Percentiles rank a stretch among this genome's conserved stretches.
Evolutionary conservation across 2,888 invertebrate species (phyloP).

Genomic region (Brachylomia viminalis): DNA sequence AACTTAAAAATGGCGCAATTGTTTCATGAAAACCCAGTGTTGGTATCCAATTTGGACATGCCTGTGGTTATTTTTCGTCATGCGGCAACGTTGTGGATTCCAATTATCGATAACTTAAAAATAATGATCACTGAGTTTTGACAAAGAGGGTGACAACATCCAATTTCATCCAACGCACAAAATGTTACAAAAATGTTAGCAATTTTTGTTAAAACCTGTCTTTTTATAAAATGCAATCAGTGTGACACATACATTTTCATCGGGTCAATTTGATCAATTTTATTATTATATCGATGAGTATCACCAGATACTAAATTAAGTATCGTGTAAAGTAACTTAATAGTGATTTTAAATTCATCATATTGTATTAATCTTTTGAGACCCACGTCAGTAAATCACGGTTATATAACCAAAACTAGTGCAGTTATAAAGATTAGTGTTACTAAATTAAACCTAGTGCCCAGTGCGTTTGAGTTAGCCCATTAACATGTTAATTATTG

Average conservation of each 20-base stretch:
- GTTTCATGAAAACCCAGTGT: slow-evolving; percentile 69
- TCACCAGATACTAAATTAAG: neutral
- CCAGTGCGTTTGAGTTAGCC: slow-evolving; percentile 23
- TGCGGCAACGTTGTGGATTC: slow-evolving; percentile 67
- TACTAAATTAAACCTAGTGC: slow-evolving; percentile 28
- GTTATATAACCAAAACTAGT: slow-evolving; percentile 24
- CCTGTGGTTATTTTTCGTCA: slow-evolving; percentile 75
- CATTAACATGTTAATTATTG: slow-evolving; percentile 55
- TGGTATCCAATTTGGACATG: slow-evolving; percentile 71
- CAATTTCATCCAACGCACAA: slow-evolving; percentile 29
- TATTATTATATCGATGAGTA: slow-evolving; percentile 8
- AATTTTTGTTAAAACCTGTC: slow-evolving; percentile 4
- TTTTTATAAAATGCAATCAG: slow-evolving; percentile 29
- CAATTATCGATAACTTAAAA: slow-evolving; percentile 64
- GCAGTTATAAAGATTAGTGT: slow-evolving; percentile 11
- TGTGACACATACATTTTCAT: slow-evolving; percentile 15
- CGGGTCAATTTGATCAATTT: slow-evolving; percentile 14
- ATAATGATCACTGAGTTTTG: slow-evolving; percentile 39
- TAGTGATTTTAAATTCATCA: neutral
- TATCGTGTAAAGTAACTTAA: neutral
- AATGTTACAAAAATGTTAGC: slow-evolving; percentile 29
- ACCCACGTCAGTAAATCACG: neutral
- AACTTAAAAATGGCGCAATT: slow-evolving; percentile 69
- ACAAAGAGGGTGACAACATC: slow-evolving; percentile 51
- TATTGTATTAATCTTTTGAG: slow-evolving; percentile 11